Base-by-base conservation (phyloP, 35 echinoderm and acorn worm species). In the Chiridota heheva region DNA sequence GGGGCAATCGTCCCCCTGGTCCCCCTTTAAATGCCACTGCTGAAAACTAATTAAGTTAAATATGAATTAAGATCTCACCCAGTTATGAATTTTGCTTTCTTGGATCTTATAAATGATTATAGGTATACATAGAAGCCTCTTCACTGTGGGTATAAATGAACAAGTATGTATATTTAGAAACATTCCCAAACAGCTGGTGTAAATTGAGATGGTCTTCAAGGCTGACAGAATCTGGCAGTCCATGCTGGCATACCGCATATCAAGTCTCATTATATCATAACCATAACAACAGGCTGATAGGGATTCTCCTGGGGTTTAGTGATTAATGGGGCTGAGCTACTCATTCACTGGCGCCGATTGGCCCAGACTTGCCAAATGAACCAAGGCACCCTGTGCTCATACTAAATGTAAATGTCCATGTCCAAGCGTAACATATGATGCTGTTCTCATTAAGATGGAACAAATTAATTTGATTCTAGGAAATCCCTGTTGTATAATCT, bases 381-480 rank as follows among this genome's bases (percentile, higher is more conserved):
- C 35, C 70, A 51, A 47, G 75, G 75, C 75, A 78, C 75, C 75
- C 75, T 78, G 15, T 62, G 75, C 75, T 61, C 36, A 42, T 78
- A 78, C 53, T 78, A 78, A 60, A 49, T 40, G 31, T 26, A 58
- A 60, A 58, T 40, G 58, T 13, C 53, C 16, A 26, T 39, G 62
- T 36, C 75, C 75, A 78, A 61, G 75, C 75, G 62, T 49, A 78
- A 78, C 75, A 78, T 78, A 60, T 57, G 40, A 42, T 31, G 75
- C 75, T 61, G 55, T 49, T 78, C 55, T 78, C 75, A 78, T 78
- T 60, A 78, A 49, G n/a, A 58, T 57, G 7, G 42, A 31, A 34
- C 38, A 61, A 78, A 78, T 78, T 78, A 78, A 78, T 78, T 78
- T 78, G 75, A 78, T 78, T 60, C 58, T 38, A 58, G 58, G 36